Evolutionary conservation across 2,888 invertebrate genomes (phyloP).

Genomic region (Hydroisotoma schaefferi): DNA sequence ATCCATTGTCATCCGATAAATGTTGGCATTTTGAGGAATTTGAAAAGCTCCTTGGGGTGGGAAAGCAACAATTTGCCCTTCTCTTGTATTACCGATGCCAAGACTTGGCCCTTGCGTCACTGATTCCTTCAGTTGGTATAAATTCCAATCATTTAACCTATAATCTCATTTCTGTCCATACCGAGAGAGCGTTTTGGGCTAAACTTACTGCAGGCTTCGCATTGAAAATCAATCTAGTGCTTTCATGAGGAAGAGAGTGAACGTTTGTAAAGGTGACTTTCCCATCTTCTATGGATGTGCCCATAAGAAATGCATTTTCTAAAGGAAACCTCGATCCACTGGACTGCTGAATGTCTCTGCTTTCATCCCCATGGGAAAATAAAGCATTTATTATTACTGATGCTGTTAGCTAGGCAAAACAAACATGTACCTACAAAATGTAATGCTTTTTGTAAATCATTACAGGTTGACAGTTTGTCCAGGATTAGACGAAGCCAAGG

Average conservation of each 20-base stretch:
- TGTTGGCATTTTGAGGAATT: constrained; percentile 17
- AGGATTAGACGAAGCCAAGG: neutral
- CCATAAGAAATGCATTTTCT: constrained; percentile 4
- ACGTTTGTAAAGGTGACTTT: neutral
- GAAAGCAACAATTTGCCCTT: constrained; percentile 12
- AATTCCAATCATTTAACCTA: neutral
- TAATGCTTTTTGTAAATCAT: neutral
- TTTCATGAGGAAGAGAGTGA: neutral
- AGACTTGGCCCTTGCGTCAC: constrained; percentile 1
- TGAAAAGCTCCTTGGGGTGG: constrained; percentile 23
- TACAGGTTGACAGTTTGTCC: neutral
- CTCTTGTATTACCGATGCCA: constrained; percentile 3
- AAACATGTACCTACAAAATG: neutral
- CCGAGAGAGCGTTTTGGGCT: neutral
- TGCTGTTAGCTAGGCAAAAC: no score
- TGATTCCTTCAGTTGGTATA: constrained; percentile 5
- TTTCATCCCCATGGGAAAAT: no score
- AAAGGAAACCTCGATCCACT: neutral
- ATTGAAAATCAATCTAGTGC: constrained; percentile 4
- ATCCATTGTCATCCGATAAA: constrained; percentile 26
- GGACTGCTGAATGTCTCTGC: neutral
- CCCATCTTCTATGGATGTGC: constrained; percentile 12
- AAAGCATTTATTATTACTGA: no score
- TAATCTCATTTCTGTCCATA: neutral
- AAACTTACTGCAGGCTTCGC: constrained; percentile 1